These are phyloP conservation scores for Himalopsyche tibetana DNA, from an alignment of 2,888 invertebrate species.

Conservation along the genomic window DNA sequence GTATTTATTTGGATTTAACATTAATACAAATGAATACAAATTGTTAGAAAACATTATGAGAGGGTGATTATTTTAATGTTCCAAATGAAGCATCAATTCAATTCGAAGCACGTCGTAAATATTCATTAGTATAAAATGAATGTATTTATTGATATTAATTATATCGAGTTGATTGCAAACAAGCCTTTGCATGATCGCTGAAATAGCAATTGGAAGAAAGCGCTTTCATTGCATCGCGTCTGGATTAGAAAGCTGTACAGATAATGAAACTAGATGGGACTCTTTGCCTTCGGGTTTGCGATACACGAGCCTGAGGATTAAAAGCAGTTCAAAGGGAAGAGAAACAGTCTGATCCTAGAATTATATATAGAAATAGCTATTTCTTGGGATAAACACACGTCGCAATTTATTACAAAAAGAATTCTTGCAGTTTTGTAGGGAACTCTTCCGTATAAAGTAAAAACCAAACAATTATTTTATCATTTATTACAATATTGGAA, in stretches of 20 bases:
- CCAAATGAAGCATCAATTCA: no score
- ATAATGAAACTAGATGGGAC: slow-evolving; percentile 65
- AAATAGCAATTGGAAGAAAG: slow-evolving; percentile 62
- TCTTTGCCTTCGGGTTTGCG: slow-evolving; percentile 55
- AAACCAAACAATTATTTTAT: no score
- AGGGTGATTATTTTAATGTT: no score
- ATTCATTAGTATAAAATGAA: no score
- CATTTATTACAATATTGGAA: no score
- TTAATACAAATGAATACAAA: no score
- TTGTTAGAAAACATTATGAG: no score
- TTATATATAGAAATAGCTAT: slow-evolving; percentile 19
- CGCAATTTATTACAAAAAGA: not conserved
- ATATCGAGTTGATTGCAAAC: slow-evolving; percentile 21
- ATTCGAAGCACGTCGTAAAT: no score
- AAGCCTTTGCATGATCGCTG: slow-evolving; percentile 53
- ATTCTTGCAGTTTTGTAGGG: no score
- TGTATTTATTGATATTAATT: no score
- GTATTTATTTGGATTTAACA: no score
- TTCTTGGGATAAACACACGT: slow-evolving; percentile 39
- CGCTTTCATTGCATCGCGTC: slow-evolving; percentile 61
- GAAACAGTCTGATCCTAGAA: slow-evolving; percentile 9
- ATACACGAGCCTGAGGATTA: slow-evolving; percentile 34
- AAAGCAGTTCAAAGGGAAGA: not conserved
- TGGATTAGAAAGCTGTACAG: slow-evolving; percentile 64
- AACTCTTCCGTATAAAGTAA: no score